These are phyloP conservation scores for Crioceris asparagi DNA, from an alignment of 2,888 invertebrate species.

Conservation along the genomic window DNA sequence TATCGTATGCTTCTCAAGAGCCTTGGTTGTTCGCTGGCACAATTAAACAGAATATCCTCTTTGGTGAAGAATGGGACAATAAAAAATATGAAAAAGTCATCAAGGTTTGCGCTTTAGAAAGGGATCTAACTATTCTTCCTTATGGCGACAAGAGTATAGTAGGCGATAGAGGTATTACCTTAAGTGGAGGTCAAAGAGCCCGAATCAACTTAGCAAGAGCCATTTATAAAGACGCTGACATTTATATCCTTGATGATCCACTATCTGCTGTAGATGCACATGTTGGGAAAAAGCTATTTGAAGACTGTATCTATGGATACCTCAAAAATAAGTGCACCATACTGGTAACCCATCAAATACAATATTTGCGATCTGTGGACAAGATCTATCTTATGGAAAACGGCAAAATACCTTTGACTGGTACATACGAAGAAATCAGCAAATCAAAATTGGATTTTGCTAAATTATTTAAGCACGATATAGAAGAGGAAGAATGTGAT, in stretches of 20 bases:
- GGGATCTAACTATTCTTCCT: conserved; percentile 60
- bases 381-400: conserved; percentile 54
- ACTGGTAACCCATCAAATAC: conserved; percentile 76
- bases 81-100: conserved; percentile 42
- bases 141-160: conserved; percentile 64
- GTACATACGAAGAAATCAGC: conserved; percentile 42
- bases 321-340: conserved; percentile 54
- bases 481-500: conserved; percentile 26
- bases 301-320: conserved; percentile 52
- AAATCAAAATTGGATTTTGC: conserved; percentile 43
- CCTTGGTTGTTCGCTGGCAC: conserved; percentile 67
- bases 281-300: conserved; percentile 65
- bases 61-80: conserved; percentile 54
- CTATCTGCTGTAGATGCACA: conserved; percentile 68
- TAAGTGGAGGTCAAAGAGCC: conserved; percentile 75
- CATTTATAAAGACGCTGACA: conserved; percentile 63
- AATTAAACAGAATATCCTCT: conserved; percentile 68
- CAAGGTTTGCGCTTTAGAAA: conserved; percentile 50
- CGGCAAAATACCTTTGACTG: conserved; percentile 40
- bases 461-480: conserved; percentile 37
- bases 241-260: conserved; percentile 72
- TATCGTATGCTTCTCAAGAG: conserved; percentile 69
- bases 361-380: conserved; percentile 59
- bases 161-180: conserved; percentile 64
- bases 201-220: conserved; percentile 68